Evolutionary conservation across 2,888 invertebrate species (phyloP).

Genomic region (Resseliella maxima): DNA sequence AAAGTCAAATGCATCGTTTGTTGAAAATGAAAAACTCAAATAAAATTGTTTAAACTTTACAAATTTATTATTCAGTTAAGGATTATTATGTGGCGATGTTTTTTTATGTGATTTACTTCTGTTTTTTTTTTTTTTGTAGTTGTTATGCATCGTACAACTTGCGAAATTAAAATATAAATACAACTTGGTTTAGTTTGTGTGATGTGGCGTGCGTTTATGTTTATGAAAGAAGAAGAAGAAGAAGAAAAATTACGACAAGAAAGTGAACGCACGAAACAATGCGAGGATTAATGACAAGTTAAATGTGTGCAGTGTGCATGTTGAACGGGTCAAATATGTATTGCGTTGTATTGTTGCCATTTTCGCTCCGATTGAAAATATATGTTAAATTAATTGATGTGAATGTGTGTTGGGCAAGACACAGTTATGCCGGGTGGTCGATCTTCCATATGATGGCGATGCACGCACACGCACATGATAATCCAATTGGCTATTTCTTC

Average conservation of each 20-base stretch:
- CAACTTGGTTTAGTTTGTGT: no score
- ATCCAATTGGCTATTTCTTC: not conserved
- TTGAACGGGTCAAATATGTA: not conserved
- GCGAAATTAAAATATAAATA: not conserved
- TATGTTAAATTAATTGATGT: conserved; percentile 32
- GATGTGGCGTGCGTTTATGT: not conserved
- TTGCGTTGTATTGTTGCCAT: not conserved
- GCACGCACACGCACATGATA: not conserved
- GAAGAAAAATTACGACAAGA: not conserved
- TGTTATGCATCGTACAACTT: not conserved
- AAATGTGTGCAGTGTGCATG: not conserved
- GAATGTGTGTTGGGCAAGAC: not conserved
- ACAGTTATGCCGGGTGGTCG: not conserved
- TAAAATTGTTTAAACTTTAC: conserved; percentile 48
- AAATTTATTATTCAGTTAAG: conserved; percentile 43
- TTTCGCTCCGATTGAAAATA: not conserved
- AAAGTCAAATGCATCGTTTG: conserved; percentile 13
- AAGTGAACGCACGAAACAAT: not conserved
- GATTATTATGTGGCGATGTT: conserved; percentile 34
- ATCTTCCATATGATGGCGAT: no score
- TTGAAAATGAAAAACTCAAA: conserved; percentile 28
- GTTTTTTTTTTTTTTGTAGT: not conserved
- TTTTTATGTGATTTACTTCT: not conserved
- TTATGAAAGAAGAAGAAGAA: not conserved
- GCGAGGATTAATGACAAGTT: not conserved